Base-by-base conservation (phyloP, 2,797 vertebrate species). In the Microhierax caerulescens region DNA sequence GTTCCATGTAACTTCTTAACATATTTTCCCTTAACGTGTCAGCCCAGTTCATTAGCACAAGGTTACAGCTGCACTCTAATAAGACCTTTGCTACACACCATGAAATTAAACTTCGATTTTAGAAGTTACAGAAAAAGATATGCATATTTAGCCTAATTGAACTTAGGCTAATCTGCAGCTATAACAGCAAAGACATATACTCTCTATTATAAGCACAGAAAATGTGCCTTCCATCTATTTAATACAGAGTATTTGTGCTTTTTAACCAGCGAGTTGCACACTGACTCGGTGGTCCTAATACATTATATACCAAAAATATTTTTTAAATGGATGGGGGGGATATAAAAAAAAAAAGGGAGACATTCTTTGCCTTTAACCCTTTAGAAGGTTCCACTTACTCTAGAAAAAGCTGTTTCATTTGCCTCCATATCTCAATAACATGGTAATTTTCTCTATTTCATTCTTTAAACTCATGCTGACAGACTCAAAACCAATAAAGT, bases 181-280 rank as follows among this genome's bases (percentile, higher is more conserved):
- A 27, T n/a, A 95, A 47, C n/a, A 89, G 51, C 45, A 73, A 76
- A 73, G 20, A 43, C 5, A 39, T 1, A 23, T 4, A 25, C 1
- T 15, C 15, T 32, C 65, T 64, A 45, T 11, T 72, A 43, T 1
- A 82, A 36, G 13, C 37, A 77, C 6, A 50, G 23, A 34, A 3
- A n/a, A 6, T 0, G 7, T 19, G 16, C 14, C 27, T 61, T 69
- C 6, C 39, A 41, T 3, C 2, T 5, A 7, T 13, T 67, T 39
- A 63, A 83, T 9, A 17, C 0, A 51, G 10, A 77, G 28, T 11
- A 32, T 45, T 53, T 28, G 23, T 37, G 30, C 20, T 20, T 81
- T 78, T 65, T 48, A 43, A 75, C 9, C 47, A 57, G 45, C 21
- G 74, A 12, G 8, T 2, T 56, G 14, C 32, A 80, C 34, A 19